Evolutionary conservation across 2,113 vertebrate species (phyloP).

Genomic region (Pluvialis apricaria): DNA sequence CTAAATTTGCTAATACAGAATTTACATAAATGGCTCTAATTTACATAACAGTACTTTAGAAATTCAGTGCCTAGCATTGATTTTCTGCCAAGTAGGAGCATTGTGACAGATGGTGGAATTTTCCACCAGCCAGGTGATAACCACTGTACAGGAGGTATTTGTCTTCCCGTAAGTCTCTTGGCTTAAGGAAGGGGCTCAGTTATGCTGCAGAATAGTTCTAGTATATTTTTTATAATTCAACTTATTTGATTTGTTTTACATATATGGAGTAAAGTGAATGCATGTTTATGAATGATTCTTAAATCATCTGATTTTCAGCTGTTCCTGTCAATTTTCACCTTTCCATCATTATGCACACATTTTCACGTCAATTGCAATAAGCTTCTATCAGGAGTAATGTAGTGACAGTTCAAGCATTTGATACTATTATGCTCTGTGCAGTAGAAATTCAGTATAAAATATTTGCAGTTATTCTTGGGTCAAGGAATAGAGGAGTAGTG

Average conservation of each 20-base stretch:
- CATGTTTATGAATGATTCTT: background rate
- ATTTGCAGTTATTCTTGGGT: background rate
- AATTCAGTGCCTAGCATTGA: conserved; percentile 23
- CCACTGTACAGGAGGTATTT: conserved; percentile 35
- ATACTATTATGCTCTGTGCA: background rate
- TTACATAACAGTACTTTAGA: conserved; percentile 36
- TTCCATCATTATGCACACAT: background rate
- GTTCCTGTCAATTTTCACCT: background rate
- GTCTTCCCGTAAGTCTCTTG: conserved; percentile 1
- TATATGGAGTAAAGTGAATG: background rate
- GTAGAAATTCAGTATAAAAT: background rate
- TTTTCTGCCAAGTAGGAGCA: conserved; percentile 48
- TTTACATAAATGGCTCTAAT: conserved; percentile 38
- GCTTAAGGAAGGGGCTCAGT: background rate
- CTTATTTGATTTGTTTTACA: background rate
- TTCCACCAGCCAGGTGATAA: conserved; percentile 46
- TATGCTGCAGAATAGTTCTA: background rate
- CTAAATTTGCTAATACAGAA: background rate
- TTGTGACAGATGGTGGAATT: conserved; percentile 51
- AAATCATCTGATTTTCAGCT: background rate
- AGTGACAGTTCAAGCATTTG: background rate
- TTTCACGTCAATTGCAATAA: too few relatives aligned
- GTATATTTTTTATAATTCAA: background rate
- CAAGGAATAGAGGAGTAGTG: background rate
- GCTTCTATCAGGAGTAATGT: background rate